Evolutionary conservation across 2,888 invertebrate species (phyloP).

Genomic region (Agapetus fuscipes): DNA sequence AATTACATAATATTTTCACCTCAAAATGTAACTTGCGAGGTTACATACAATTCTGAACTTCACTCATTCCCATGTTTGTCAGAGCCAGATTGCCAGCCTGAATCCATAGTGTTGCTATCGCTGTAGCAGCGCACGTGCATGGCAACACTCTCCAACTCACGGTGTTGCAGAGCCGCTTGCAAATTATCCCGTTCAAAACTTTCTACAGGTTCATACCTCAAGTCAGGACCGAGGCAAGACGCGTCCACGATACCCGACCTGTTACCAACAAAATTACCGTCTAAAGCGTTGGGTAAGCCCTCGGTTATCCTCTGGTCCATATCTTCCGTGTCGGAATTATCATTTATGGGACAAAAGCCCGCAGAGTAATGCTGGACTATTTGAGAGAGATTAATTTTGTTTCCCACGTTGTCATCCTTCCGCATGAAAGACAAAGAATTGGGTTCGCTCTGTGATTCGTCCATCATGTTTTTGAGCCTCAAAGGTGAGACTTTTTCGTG

Average conservation of each 20-base stretch:
- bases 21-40: no score
- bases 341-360: neutral
- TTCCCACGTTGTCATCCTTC: neutral
- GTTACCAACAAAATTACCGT: slow-evolving; percentile 21
- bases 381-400: neutral
- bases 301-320: no score
- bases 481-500: no score
- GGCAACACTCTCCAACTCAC: no score
- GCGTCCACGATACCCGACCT: slow-evolving; percentile 33
- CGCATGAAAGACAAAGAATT: no score
- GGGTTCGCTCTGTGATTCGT: no score
- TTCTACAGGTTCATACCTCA: slow-evolving; percentile 37
- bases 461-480: no score
- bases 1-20: no score
- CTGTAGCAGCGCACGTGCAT: slow-evolving; percentile 45
- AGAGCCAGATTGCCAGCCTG: slow-evolving; percentile 60
- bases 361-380: neutral
- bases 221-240: slow-evolving; percentile 33
- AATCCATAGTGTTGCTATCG: slow-evolving; percentile 54
- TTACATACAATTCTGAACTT: no score
- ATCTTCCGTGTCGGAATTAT: slow-evolving; percentile 30
- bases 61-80: slow-evolving; percentile 48
- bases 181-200: slow-evolving; percentile 23
- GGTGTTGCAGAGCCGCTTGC: slow-evolving; percentile 19
- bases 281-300: no score